A percentile compares a stretch with the other conserved stretches of the same genome.
These are phyloP conservation scores for Peromyscus eremicus DNA, from an alignment of 2,797 vertebrate species.

Conservation along the genomic window DNA sequence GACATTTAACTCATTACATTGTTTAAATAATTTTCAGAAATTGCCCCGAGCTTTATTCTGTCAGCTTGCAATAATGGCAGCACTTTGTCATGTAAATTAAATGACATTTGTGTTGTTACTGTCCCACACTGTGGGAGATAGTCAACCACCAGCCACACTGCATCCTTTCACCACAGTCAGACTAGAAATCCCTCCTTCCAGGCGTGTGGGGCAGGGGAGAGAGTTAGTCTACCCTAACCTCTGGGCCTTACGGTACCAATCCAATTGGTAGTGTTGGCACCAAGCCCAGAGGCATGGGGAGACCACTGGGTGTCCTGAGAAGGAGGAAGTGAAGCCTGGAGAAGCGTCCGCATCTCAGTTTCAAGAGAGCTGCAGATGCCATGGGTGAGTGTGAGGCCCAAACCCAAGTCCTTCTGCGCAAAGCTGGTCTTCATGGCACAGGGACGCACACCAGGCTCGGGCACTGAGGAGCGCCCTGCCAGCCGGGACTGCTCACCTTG, in stretches of 20 bases:
- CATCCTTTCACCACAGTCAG: not conserved
- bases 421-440: not conserved
- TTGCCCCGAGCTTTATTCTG: slow-evolving; percentile 95
- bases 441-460: not conserved
- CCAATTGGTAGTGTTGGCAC: not conserved
- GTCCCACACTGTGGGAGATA: slow-evolving; percentile 74
- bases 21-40: slow-evolving; percentile 99
- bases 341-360: not conserved
- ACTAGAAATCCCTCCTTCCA: not conserved
- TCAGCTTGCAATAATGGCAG: slow-evolving; percentile 94
- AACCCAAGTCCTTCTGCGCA: fast-evolving
- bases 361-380: not conserved
- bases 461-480: not conserved
- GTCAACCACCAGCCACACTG: not conserved
- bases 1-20: slow-evolving; percentile 98
- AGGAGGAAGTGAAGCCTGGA: fast-evolving
- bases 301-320: not conserved
- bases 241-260: not conserved
- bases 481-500: not conserved
- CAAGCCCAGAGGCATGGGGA: not conserved
- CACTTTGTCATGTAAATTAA: slow-evolving; percentile 96
- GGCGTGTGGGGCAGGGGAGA: not conserved
- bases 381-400: too few relatives aligned
- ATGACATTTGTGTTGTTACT: slow-evolving; percentile 89
- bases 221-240: not conserved